Percentiles rank a stretch among this genome's conserved stretches.
Conservation (phyloP, 2,797 vertebrate genomes). For the Hydrolagus colliei region DNA sequence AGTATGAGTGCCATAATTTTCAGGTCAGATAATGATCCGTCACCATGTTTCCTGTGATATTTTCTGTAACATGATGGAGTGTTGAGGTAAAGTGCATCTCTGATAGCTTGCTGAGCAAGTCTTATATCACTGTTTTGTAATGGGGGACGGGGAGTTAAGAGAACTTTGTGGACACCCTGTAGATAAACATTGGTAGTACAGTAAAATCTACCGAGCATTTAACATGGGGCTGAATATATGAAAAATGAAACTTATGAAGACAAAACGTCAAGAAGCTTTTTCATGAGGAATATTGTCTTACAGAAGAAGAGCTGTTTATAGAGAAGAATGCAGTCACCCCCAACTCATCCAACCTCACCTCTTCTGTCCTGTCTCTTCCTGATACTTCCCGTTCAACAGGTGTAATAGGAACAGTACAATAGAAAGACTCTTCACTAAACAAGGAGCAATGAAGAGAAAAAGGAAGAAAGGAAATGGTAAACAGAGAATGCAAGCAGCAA, state of each 20-base stretch:
- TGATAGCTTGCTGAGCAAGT: too few relatives aligned
- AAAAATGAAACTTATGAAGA: too few relatives aligned
- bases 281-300: not conserved
- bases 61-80: too few relatives aligned
- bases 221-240: not conserved
- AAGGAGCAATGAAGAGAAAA: constrained; percentile 45
- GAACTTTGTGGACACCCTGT: not conserved
- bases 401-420: constrained; percentile 84
- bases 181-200: not conserved
- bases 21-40: too few relatives aligned
- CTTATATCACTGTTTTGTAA: too few relatives aligned
- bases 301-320: constrained; percentile 18
- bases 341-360: constrained; percentile 59
- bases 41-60: too few relatives aligned
- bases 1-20: too few relatives aligned
- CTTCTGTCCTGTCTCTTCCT: constrained; percentile 74
- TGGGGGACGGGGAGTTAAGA: too few relatives aligned
- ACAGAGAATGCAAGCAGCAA: constrained; percentile 29
- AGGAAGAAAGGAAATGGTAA: constrained; percentile 33
- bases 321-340: not conserved
- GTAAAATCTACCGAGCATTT: not conserved
- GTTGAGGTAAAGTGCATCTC: too few relatives aligned
- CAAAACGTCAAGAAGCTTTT: not conserved
- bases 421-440: constrained; percentile 81
- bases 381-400: constrained; percentile 82